Conservation (phyloP, 2,888 invertebrate species). For the Ypsolopha scabrella region DNA sequence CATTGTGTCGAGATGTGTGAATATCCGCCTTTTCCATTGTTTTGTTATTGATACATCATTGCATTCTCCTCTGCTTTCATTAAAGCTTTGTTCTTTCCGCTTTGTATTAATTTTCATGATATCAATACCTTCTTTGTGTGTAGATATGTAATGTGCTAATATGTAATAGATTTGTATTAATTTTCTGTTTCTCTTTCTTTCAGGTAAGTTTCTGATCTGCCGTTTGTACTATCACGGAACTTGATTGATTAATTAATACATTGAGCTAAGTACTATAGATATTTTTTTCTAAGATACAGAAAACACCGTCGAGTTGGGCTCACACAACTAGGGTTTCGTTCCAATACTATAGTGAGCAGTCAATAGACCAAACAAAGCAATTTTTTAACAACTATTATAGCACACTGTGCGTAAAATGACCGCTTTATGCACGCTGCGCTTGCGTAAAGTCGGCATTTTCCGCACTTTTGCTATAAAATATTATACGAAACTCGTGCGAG, state of each 20-base stretch:
- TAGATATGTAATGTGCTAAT: no score
- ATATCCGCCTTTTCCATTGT: constrained; percentile 13
- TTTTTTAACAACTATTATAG: no score
- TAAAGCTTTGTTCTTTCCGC: constrained; percentile 13
- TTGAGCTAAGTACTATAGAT: neutral
- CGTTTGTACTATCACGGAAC: neutral
- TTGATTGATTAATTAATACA: neutral
- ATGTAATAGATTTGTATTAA: constrained; percentile 1
- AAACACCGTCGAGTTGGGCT: no score
- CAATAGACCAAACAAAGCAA: no score
- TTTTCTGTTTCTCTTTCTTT: constrained; percentile 17
- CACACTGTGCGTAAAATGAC: no score
- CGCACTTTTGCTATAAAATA: no score
- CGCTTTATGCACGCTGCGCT: no score
- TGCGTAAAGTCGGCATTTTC: no score
- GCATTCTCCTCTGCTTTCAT: constrained; percentile 12
- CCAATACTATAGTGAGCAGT: no score
- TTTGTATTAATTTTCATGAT: constrained; percentile 8
- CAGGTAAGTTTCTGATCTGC: constrained; percentile 27
- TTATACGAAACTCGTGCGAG: no score
- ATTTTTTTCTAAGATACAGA: no score
- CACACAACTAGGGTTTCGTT: no score
- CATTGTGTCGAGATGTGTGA: constrained; percentile 22
- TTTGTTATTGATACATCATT: constrained; percentile 19
- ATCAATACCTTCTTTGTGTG: neutral